Percentiles rank a stretch among this genome's conserved stretches.
Conservation (phyloP, 2,113 vertebrate species). For the Halcyon senegalensis region DNA sequence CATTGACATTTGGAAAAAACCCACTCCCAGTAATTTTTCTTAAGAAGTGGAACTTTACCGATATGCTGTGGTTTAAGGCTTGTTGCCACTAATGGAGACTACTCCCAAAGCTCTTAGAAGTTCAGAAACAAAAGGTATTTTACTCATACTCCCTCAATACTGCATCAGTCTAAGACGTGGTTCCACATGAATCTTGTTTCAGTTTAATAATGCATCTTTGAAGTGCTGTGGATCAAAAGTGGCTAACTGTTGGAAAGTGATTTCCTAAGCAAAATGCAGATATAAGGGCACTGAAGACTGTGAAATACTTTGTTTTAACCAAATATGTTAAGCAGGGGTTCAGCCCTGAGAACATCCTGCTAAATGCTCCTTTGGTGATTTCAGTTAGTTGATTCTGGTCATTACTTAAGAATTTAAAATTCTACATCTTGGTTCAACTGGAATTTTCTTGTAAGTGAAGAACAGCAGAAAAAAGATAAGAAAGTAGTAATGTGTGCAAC, state of each 20-base stretch:
- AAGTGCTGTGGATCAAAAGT: not conserved
- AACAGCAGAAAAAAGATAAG: not conserved
- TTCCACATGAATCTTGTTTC: not conserved
- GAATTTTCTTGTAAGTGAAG: not conserved
- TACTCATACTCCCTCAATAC: not conserved
- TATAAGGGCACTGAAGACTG: not conserved
- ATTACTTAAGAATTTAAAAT: not conserved
- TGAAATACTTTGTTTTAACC: not conserved
- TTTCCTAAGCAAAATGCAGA: not conserved
- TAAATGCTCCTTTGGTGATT: not conserved
- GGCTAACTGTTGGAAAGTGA: not conserved
- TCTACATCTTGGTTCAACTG: not conserved
- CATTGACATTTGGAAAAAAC: not conserved
- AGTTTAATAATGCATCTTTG: not conserved
- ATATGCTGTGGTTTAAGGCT: not conserved
- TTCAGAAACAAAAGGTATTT: not conserved
- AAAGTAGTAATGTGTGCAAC: not conserved
- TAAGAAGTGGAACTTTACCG: not conserved
- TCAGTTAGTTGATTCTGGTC: not conserved
- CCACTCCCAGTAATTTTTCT: not conserved
- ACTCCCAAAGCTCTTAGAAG: not conserved
- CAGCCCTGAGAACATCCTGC: not conserved
- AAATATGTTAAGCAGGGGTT: not conserved
- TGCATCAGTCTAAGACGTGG: not conserved
- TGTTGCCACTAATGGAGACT: not conserved